Base-by-base conservation (phyloP, 1,140 invertebrate genomes). In the Neodiprion lecontei region DNA sequence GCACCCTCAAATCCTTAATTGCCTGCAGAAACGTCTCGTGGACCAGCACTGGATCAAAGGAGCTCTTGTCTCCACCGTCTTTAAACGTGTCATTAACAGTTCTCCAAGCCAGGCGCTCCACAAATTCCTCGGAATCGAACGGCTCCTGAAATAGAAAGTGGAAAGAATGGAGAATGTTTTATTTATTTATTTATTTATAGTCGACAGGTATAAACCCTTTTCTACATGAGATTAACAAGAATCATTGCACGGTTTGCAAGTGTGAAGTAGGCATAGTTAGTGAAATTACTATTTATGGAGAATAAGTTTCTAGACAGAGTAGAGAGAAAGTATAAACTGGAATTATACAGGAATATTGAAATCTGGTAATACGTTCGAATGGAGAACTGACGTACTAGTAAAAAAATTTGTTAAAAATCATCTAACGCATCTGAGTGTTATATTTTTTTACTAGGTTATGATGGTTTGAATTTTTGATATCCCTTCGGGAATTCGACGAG, bases 111-210 rank as follows among this genome's bases (percentile, higher is more conserved):
- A 99, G 89, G 74, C 97, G 90, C 88, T 99, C 98, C 1, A 99
- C 97, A 92, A 99, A 99, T 83, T 99, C 97, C 87, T 97, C 95
- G 28, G 96, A 93, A 91, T 99, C 96, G 88, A 99, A 99, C 1
- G 97, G 96, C 84, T 99, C 97, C 96, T 96, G 79, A 76, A 85
- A 1, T 40, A 5, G 1, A 5, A 40, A 40, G 28, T 83, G 81
- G 77, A 80, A 72, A 78, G 76, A 69, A 76, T 73, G 72, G 74
- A 70, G 12, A 72, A 74, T 70, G 73, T 23, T 17, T 9, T n/a
- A 12, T 69, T 17, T 40, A 40, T 17, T 9, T n/a, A 12, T 69
- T 17, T 40, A 40, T 40, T 69, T 21, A 7, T 69, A 40, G 14
- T 2, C 14, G 5, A 69, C 40, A 61, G 14, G 17, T 28, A 17